Evolutionary conservation across 1,140 invertebrate species (phyloP), one percentile per base, ranked within the genome.

Genomic region (Drosophila tsacasi): DNA sequence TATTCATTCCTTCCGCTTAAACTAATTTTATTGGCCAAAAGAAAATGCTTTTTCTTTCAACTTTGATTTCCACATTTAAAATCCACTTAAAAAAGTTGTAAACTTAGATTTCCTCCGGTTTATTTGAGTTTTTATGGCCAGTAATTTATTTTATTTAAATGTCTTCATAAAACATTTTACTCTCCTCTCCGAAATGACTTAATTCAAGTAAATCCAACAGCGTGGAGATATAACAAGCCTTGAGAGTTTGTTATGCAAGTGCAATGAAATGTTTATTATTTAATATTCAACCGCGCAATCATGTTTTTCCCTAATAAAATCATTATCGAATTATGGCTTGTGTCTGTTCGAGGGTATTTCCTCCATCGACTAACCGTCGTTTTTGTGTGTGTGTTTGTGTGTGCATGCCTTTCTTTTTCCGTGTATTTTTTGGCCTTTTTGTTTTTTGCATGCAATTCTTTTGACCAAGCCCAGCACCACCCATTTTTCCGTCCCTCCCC

Each of bases 391-490:
- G 6, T 49, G 21, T 3, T 3, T 27, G 23, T 25, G 46, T 50
- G 49, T 52, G 49, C 10, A 39, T 30, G 50, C 58, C 64, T 69
- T 78, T 78, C 64, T 76, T 76, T 76, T 73, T 71, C 21, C 40
- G 42, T 71, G 2, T 27, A 15, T 25, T 58, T 76, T 76, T 10
- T 30, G 46, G 7, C 1, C n/a, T 19, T 47, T 76, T 76, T 37
- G 19, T 39, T 76, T 76, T 77, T 77, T 60, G 75, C 75, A 78
- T 78, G 75, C 75, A 78, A 78, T 78, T 78, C 64, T 76, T 57
- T 78, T 78, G 75, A 55, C 75, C 75, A 78, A 78, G 65, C 64
- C 71, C 68, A 60, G 71, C 54, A 74, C 71, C 71, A 74, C 71
- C 71, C 71, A 73, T 74, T 58, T 58, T 69, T 42, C 17, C 17